Base-by-base conservation (phyloP, 2,888 invertebrate genomes). In the Zonitis immaculata region DNA sequence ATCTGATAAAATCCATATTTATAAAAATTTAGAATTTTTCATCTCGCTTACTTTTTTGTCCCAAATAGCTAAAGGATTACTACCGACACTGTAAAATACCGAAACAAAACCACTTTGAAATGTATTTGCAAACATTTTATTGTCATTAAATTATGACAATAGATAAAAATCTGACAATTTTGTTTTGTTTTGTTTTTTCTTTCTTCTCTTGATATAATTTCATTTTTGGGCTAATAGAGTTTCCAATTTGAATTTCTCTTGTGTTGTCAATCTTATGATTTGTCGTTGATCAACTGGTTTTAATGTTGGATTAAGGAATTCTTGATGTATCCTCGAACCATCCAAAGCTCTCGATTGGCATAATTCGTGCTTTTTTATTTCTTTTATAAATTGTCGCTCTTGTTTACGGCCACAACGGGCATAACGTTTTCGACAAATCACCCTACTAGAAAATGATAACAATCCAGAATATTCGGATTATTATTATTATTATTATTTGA, bases 51-150 rank as follows among this genome's bases (percentile, higher is more conserved):
- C 86, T 79, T 84, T 70, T 69, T 77, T 77, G 61, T 84, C 84
- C 85, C 85, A 86, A 59, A 85, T 78, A 63, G 83, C 80, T 42
- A 86, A 70, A 1, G 85, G 86, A 66, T 82, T 83, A 57, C 83
- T 83, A 32, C 86, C 85, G 56, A 85, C 82, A 65, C 84, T 85
- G 68, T 85, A 85, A 56, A 86, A 76, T 61, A 86, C 81, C 11
- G 85, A 84, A 39, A 86, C 71, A 65, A 86, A 85, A 44, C 85
- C 85, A 72, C 82, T 83, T 73, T 86, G 85, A 67, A 83, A 85
- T 1, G 84, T 80, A 65, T 84, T 84, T 62, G 83, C 81, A 68
- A 85, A 86, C 86, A 86, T 86, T 66, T 70, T 71, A 54, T 44
- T 35, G 3, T 1, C 18, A 43, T n/a, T n/a, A n/a, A n/a, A n/a